These are phyloP conservation scores for Camelus bactrianus DNA, from an alignment of 2,113 vertebrate genomes.

Conservation along the genomic window DNA sequence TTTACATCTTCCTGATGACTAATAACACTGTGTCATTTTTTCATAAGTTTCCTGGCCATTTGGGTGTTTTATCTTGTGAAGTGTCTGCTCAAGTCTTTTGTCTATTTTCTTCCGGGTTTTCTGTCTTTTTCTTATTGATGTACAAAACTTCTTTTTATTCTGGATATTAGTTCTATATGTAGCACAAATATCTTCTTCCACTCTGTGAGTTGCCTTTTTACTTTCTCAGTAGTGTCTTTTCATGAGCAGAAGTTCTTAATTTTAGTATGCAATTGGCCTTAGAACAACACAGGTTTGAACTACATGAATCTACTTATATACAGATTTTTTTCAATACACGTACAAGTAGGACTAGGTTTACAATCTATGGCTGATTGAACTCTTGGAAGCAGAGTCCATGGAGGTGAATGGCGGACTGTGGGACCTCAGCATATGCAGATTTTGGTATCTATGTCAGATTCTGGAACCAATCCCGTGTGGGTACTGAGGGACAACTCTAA, in stretches of 20 bases:
- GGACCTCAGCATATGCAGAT: not conserved
- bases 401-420: not conserved
- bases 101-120: not conserved
- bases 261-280: not conserved
- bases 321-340: not conserved
- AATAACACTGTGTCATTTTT: not conserved
- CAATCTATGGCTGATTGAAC: not conserved
- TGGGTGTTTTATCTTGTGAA: not conserved
- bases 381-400: not conserved
- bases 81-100: not conserved
- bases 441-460: not conserved
- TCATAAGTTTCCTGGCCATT: not conserved
- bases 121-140: not conserved
- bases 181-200: constrained; percentile 21
- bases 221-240: not conserved
- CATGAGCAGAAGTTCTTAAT: not conserved
- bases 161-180: not conserved
- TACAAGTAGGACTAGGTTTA: not conserved
- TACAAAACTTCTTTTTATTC: constrained; percentile 5
- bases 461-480: not conserved
- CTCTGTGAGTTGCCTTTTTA: not conserved
- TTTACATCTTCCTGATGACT: constrained; percentile 45
- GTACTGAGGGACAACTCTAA: not conserved
- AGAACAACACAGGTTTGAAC: not conserved
- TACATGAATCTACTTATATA: not conserved